Evolutionary conservation across 2,797 vertebrate species (phyloP), one percentile per base, ranked within the genome.

Genomic region (Sus cebifrons): DNA sequence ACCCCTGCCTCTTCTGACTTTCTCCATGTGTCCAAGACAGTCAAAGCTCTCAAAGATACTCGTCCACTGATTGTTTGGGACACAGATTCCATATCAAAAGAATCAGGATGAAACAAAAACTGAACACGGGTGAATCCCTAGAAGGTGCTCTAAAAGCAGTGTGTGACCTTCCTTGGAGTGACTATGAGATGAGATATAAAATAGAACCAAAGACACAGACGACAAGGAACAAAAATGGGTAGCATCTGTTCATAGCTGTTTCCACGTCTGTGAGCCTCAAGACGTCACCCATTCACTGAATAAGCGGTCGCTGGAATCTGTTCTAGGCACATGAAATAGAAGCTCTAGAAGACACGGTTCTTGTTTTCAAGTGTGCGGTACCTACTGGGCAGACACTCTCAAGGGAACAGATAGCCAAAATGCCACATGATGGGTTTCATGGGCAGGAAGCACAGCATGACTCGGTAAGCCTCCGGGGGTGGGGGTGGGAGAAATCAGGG

Each of bases 11-110:
- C 89, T 93, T 74, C 54, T 52, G 56, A 54, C 25, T 71, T 78
- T 87, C 64, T 87, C 23, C 15, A 60, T 40, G n/a, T 62, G 71
- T 12, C n/a, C 44, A 16, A 0, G 8, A 36, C 2, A 58, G 36
- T 36, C 65, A 79, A 81, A 32, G 36, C 40, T 86, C 89, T 88
- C 18, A 88, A 78, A 92, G 90, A 81, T 4, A 68, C 29, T 58
- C 64, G 70, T 29, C 56, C 54, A 75, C 0, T 79, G 78, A 86
- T 25, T 27, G 14, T 20, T 67, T 23, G 78, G 74, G 52, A 83
- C 40, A 23, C 2, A 25, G 32, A n/a, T 9, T 23, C 54, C 40
- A 18, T 56, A 60, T 4, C 56, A 81, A 65, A 18, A 27, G 18
- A 83, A 87, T 12, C 3, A 0, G 60, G 56, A 85, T 81, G 36